Evolutionary conservation across 2,888 invertebrate species (phyloP), one percentile per base, ranked within the genome.

Genomic region (Hipparchia sbordonii): DNA sequence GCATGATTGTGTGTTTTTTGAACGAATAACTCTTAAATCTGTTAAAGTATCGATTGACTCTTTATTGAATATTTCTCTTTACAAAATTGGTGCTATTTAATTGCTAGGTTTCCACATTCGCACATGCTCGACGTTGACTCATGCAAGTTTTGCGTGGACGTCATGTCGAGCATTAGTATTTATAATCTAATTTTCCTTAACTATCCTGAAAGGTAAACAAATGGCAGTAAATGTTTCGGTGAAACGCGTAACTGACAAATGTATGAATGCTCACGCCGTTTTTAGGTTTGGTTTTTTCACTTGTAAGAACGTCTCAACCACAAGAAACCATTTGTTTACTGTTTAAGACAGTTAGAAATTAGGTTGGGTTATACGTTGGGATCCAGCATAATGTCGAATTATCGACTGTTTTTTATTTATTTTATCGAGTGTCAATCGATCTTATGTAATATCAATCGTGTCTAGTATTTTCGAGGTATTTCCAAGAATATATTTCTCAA

Each of bases 1-100:
- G 93, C 93, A 93, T 92, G 90, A 84, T 87, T 90, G 91, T 92
- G 92, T 89, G 48, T 86, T 88, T 69, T 84, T 81, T 86, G 84
- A 85, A 84, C 73, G 76, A 79, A 81, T 81, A 75, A 77, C 77
- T 78, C 57, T 74, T 72, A 76, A 77, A 76, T 71, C 77, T 78
- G 76, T 79, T 77, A 73, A 76, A 79, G 78, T 78, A 79, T 87
- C 83, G 86, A 82, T 84, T 84, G 90, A 85, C 84, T 85, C 87
- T 89, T 86, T 85, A 83, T 86, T 85, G 77, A 80, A 80, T 77
- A 65, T 69, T 71, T 69, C 62, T 62, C 74, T 75, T 69, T 74
- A 76, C 73, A 65, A 76, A 76, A 73, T 76, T 81, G 84, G 82
- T 84, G 83, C 83, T 83, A 82, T 72, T 48, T 13, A 23, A 48